A percentile compares a stretch with the other conserved stretches of the same genome.
Evolutionary conservation across 1,140 invertebrate genomes (phyloP).

Genomic region (Daktulosphaira vitifoliae): DNA sequence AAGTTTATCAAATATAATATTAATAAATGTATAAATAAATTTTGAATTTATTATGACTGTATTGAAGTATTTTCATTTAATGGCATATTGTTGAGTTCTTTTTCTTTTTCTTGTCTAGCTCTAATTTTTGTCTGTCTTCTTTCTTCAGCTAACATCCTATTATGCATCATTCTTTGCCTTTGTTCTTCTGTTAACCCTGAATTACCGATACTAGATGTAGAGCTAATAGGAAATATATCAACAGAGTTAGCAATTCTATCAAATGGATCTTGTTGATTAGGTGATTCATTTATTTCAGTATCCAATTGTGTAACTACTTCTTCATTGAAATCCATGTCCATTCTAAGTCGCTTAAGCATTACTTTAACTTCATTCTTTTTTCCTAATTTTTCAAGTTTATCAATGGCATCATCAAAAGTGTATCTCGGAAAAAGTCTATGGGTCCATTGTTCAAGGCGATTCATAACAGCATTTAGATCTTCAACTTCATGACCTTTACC

Average conservation of each 20-base stretch:
- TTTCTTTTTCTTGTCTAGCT: slow-evolving; percentile 30
- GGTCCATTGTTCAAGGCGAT: slow-evolving; percentile 82
- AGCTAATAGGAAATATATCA: slow-evolving; percentile 19
- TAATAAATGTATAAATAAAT: too few species aligned
- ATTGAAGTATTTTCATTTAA: too few species aligned
- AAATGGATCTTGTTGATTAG: not conserved
- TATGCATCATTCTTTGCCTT: slow-evolving; percentile 38
- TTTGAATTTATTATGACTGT: too few species aligned
- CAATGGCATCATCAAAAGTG: slow-evolving; percentile 38
- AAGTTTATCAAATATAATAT: too few species aligned
- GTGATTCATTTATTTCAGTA: not conserved
- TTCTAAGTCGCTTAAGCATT: slow-evolving; percentile 24
- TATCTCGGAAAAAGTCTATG: slow-evolving; percentile 82
- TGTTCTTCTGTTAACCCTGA: slow-evolving; percentile 38
- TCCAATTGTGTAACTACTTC: not conserved
- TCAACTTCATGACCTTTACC: slow-evolving; percentile 75
- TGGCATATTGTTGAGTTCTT: too few species aligned
- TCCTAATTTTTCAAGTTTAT: slow-evolving; percentile 37
- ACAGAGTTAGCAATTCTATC: slow-evolving; percentile 2
- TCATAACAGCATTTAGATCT: slow-evolving; percentile 72
- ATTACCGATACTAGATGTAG: not conserved
- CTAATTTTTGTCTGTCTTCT: slow-evolving; percentile 35
- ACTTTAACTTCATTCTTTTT: slow-evolving; percentile 36
- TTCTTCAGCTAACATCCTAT: slow-evolving; percentile 38
- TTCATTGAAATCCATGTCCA: slow-evolving; percentile 16